Percentiles rank a stretch among this genome's conserved stretches.
Evolutionary conservation across 2,113 vertebrate species (phyloP).

Genomic region (Colaptes auratus): DNA sequence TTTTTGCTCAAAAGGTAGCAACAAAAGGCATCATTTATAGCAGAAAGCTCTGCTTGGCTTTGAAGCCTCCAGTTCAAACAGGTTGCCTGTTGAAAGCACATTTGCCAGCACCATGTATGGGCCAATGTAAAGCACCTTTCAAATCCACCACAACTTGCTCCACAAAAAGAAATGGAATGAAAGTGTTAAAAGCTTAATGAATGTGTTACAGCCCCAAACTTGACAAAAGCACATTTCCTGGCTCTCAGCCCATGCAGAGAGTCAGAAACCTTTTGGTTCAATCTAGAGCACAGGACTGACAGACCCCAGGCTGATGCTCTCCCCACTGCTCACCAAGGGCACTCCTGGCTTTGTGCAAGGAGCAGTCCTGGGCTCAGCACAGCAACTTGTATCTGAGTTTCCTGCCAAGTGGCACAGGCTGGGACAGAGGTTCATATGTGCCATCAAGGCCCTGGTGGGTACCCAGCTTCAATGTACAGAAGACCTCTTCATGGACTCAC

Average conservation of each 20-base stretch:
- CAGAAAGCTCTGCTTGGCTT: conserved; percentile 20
- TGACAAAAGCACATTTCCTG: neutral
- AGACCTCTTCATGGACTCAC: neutral
- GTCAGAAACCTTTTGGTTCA: neutral
- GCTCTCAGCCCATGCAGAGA: neutral
- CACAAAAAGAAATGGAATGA: neutral
- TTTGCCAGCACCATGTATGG: neutral
- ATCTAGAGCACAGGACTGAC: rapidly evolving
- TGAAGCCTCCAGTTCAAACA: conserved; percentile 23
- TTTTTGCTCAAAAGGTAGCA: conserved; percentile 41
- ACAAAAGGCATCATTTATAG: conserved; percentile 53
- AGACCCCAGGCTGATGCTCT: neutral
- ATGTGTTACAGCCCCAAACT: neutral
- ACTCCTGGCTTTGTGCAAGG: neutral
- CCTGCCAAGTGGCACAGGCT: neutral
- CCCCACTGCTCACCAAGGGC: neutral
- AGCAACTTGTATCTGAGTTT: neutral
- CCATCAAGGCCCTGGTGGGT: rapidly evolving
- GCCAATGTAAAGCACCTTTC: neutral
- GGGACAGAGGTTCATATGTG: neutral
- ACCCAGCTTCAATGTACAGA: neutral
- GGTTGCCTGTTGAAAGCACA: neutral
- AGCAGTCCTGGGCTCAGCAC: neutral
- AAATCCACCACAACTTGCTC: neutral
- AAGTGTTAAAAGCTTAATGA: neutral